phyloP scores from a whole-genome alignment of 2,888 invertebrate genomes.

The Abrostola triplasia region DNA sequence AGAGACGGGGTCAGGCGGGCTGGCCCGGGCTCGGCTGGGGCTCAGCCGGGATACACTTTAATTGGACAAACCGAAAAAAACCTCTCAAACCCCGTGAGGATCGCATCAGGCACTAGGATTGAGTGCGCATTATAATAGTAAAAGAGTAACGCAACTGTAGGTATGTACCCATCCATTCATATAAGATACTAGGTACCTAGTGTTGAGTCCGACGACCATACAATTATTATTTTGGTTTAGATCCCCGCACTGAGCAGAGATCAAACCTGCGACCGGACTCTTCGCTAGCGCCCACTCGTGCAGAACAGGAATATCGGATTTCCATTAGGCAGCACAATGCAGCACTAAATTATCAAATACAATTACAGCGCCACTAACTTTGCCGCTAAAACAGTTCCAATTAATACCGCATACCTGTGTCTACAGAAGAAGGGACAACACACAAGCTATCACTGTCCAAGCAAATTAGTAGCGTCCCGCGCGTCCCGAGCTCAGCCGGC shows the following conservation, averaged over 20 bases:
- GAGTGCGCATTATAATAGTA: no score
- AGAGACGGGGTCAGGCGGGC: neutral
- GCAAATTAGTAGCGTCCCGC: neutral
- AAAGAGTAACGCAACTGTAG: no score
- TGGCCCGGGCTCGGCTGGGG: neutral
- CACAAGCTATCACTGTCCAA: conserved; percentile 10
- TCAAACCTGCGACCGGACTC: no score
- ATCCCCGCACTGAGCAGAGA: no score
- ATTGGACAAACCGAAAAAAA: neutral
- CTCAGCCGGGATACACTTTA: neutral
- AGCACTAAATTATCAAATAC: conserved; percentile 10
- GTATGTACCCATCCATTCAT: no score
- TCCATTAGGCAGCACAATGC: neutral
- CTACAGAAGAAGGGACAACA: conserved; percentile 18
- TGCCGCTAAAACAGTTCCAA: conserved; percentile 21
- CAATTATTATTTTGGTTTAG: no score
- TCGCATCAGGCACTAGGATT: no score
- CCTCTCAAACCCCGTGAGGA: no score
- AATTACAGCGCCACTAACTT: conserved; percentile 25
- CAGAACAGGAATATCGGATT: no score
- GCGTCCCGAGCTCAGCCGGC: neutral
- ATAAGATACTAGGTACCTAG: no score
- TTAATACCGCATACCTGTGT: conserved; percentile 17
- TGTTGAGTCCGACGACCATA: no score
- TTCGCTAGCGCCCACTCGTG: no score